A percentile compares a stretch with the other conserved stretches of the same genome.
Evolutionary conservation across 2,113 vertebrate species (phyloP).

Genomic region (Petroica traversi): DNA sequence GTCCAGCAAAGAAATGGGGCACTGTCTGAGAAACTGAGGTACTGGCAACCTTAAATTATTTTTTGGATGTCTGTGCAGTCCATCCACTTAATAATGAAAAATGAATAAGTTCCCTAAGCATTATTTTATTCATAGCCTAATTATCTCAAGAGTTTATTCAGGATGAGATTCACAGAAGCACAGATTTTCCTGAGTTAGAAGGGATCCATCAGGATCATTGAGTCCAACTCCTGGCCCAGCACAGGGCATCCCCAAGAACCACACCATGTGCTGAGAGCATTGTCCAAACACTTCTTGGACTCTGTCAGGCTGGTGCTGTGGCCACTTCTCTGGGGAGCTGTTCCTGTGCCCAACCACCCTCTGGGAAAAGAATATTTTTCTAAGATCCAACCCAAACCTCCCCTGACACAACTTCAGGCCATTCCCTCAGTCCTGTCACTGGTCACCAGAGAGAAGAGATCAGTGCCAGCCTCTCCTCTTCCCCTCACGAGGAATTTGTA

Average conservation of each 20-base stretch:
- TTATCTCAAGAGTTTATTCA: neutral
- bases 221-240: neutral
- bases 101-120: neutral
- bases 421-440: neutral
- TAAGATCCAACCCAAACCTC: neutral
- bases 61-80: neutral
- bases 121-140: neutral
- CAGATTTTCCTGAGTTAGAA: neutral
- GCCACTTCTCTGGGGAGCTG: neutral
- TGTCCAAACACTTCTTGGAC: rapidly evolving
- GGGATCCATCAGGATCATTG: neutral
- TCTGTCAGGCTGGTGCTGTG: neutral
- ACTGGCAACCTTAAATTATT: neutral
- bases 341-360: neutral
- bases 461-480: rapidly evolving
- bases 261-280: neutral
- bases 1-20: neutral
- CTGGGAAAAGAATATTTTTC: neutral
- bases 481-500: rapidly evolving
- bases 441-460: neutral
- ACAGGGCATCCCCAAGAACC: neutral
- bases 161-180: neutral
- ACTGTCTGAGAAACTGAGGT: neutral
- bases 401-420: neutral
- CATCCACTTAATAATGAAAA: neutral